Evolutionary conservation across 2,113 vertebrate species (phyloP).

Genomic region (Pungitius pungitius): DNA sequence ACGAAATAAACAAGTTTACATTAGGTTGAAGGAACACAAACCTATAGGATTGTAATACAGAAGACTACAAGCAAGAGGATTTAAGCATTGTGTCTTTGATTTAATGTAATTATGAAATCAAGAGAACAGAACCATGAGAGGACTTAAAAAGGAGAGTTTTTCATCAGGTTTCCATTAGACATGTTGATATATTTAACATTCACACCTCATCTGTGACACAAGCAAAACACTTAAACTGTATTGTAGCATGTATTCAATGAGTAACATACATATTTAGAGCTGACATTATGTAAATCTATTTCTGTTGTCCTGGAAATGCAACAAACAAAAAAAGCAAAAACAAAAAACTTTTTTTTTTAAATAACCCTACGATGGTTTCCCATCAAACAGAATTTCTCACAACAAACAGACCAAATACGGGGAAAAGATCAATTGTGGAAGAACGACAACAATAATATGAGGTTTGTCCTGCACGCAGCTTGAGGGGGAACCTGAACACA

Average conservation of each 20-base stretch:
- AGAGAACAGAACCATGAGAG: neutral
- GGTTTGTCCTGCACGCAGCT: neutral
- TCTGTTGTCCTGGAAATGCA: neutral
- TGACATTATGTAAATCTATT: neutral
- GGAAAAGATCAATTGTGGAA: neutral
- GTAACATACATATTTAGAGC: neutral
- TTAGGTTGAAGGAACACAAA: too few species aligned
- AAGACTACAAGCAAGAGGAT: too few species aligned
- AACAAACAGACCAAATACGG: neutral
- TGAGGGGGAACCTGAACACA: constrained; percentile 23
- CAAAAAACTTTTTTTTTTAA: neutral
- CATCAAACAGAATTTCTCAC: neutral
- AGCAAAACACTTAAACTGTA: neutral
- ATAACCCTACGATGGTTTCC: neutral
- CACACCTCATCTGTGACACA: neutral
- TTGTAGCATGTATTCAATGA: neutral
- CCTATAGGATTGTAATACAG: too few species aligned
- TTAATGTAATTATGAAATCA: neutral
- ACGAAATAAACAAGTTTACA: too few species aligned
- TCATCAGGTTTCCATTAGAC: neutral
- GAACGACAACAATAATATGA: neutral
- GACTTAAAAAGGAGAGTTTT: neutral
- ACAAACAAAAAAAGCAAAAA: too few species aligned
- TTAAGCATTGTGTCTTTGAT: neutral
- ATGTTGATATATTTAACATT: neutral